Percentiles rank a stretch among this genome's conserved stretches.
phyloP scores from a whole-genome alignment of 2,888 invertebrate species.

The Bembecia ichneumoniformis region DNA sequence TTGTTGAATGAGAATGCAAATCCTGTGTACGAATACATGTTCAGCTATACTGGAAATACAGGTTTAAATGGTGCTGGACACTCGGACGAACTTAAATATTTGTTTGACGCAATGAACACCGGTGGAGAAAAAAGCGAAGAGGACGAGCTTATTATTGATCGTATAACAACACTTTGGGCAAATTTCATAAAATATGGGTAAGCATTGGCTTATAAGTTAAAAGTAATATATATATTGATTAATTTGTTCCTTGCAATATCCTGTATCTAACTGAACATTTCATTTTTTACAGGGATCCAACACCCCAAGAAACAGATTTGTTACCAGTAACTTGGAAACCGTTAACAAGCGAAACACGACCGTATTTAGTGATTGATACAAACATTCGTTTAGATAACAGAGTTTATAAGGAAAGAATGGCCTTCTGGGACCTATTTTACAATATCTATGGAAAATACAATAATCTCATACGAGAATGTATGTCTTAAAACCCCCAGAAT shows the following conservation, averaged over 20 bases:
- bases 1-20: constrained; percentile 41
- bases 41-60: constrained; percentile 37
- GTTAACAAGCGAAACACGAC: constrained; percentile 30
- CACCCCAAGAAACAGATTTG: constrained; percentile 29
- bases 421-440: constrained; percentile 61
- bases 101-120: constrained; percentile 28
- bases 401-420: constrained; percentile 44
- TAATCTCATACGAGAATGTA: constrained; percentile 23
- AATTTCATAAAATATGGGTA: constrained; percentile 62
- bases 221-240: background rate
- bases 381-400: constrained; percentile 34
- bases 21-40: constrained; percentile 48
- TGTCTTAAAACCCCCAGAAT: background rate
- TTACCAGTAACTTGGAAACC: constrained; percentile 43
- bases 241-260: background rate
- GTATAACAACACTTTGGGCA: constrained; percentile 46
- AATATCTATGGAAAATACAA: constrained; percentile 39
- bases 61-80: constrained; percentile 32
- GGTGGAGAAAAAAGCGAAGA: constrained; percentile 20
- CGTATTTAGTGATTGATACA: constrained; percentile 43
- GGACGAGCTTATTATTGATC: constrained; percentile 35
- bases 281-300: constrained; percentile 43
- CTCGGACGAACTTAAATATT: constrained; percentile 41
- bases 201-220: constrained; percentile 12
- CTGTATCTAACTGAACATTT: background rate